Percentiles rank a stretch among this genome's conserved stretches.
phyloP scores from a whole-genome alignment of 2,888 invertebrate genomes.

The Heterodera filipjevi region DNA sequence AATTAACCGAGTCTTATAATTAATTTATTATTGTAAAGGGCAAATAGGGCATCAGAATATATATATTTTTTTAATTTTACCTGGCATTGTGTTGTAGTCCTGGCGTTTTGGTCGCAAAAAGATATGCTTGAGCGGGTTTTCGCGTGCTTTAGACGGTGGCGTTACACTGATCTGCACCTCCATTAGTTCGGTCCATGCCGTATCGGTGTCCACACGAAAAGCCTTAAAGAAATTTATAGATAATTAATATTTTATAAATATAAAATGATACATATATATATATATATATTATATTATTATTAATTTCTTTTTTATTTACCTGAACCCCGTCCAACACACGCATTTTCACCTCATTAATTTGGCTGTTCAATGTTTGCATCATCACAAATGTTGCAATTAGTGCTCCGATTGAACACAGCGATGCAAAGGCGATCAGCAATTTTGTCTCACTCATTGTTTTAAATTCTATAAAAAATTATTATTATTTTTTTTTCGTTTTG shows the following conservation, averaged over 20 bases:
- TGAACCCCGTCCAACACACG: constrained; percentile 49
- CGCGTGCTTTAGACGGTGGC: constrained; percentile 57
- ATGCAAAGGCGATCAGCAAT: constrained; percentile 46
- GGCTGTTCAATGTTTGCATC: constrained; percentile 55
- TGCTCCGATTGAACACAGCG: constrained; percentile 44
- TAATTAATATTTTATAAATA: background rate
- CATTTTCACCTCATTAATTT: constrained; percentile 52
- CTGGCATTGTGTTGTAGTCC: background rate
- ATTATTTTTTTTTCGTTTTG: no score
- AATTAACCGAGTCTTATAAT: no score
- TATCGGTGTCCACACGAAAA: constrained; percentile 62
- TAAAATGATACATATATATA: background rate
- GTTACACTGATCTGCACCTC: constrained; percentile 60
- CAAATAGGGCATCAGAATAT: no score
- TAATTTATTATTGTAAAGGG: no score
- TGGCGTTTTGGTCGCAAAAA: constrained; percentile 52
- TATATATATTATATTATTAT: background rate
- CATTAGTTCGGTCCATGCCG: constrained; percentile 63
- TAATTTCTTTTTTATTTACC: constrained; percentile 17
- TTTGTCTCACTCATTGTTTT: constrained; percentile 37
- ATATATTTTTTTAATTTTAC: background rate
- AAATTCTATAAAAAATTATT: no score
- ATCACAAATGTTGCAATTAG: constrained; percentile 55
- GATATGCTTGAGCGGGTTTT: constrained; percentile 52
- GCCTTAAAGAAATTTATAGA: constrained; percentile 27